phyloP scores from a whole-genome alignment of 2,888 invertebrate genomes.

The Leptinotarsa juncta region DNA sequence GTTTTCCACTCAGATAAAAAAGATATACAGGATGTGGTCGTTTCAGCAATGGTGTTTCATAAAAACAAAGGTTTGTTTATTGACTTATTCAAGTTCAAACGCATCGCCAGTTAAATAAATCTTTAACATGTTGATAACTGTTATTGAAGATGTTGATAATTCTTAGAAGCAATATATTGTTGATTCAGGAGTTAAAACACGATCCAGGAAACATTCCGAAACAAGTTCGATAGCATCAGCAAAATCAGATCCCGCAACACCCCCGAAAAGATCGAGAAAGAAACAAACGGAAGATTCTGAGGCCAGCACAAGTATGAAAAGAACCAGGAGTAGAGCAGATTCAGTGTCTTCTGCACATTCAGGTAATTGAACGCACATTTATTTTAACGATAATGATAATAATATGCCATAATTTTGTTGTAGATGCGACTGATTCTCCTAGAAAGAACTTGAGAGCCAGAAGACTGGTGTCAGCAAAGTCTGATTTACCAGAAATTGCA shows the following conservation, averaged over 20 bases:
- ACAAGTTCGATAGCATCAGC: slow-evolving; percentile 46
- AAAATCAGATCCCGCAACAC: slow-evolving; percentile 41
- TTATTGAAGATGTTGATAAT: no score
- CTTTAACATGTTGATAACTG: no score
- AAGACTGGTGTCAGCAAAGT: slow-evolving; percentile 34
- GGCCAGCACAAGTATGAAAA: slow-evolving; percentile 28
- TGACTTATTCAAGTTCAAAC: no score
- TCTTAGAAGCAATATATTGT: no score
- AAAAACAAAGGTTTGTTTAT: no score
- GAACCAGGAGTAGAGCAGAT: slow-evolving; percentile 40
- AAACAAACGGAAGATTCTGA: slow-evolving; percentile 23
- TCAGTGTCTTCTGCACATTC: slow-evolving; percentile 49
- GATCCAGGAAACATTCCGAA: slow-evolving; percentile 47
- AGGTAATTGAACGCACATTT: slow-evolving; percentile 25
- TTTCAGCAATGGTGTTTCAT: no score
- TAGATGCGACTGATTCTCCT: slow-evolving; percentile 35
- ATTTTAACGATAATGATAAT: no score
- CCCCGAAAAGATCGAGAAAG: slow-evolving; percentile 41
- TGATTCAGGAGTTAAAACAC: slow-evolving; percentile 43
- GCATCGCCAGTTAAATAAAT: no score
- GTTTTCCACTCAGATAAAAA: no score
- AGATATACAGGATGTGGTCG: no score
- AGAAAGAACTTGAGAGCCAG: slow-evolving; percentile 36
- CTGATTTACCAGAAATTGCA: slow-evolving; percentile 44
- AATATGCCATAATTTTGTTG: slow-evolving; percentile 20